These are phyloP conservation scores for Geothlypis trichas DNA, from an alignment of 2,113 vertebrate species.

Conservation along the genomic window DNA sequence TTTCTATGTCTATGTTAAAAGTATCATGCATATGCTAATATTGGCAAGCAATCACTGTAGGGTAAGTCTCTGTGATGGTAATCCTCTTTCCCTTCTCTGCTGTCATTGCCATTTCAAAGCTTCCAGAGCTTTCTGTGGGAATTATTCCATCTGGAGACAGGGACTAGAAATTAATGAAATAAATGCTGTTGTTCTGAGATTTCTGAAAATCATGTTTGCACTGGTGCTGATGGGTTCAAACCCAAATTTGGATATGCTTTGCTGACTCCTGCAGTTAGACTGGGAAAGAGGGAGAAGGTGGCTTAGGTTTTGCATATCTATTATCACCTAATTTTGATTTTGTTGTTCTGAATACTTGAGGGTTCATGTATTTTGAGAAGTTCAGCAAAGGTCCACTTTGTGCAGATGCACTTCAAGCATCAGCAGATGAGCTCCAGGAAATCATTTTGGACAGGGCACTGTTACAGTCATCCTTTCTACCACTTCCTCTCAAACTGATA, in stretches of 20 bases:
- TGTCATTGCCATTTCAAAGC: neutral
- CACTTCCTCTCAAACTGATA: conserved; percentile 15
- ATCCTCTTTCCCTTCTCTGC: neutral
- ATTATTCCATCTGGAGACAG: neutral
- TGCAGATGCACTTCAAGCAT: neutral
- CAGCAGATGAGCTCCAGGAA: neutral
- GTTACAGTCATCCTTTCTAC: neutral
- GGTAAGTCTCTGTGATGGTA: neutral
- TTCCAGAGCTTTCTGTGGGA: neutral
- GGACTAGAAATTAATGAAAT: neutral
- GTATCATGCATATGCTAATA: neutral
- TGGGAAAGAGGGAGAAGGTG: neutral
- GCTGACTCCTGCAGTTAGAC: neutral
- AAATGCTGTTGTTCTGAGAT: neutral
- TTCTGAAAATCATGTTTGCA: neutral
- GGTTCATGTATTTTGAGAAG: neutral
- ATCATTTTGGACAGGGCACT: neutral
- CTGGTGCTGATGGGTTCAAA: neutral
- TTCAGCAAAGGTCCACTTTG: neutral
- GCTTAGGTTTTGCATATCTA: neutral
- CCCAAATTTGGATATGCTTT: neutral
- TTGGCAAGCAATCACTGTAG: neutral
- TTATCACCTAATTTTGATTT: neutral
- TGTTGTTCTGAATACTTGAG: neutral
- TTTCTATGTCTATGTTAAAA: neutral